Base-by-base conservation (phyloP, 2,113 vertebrate species). In the Actenoides hombroni region DNA sequence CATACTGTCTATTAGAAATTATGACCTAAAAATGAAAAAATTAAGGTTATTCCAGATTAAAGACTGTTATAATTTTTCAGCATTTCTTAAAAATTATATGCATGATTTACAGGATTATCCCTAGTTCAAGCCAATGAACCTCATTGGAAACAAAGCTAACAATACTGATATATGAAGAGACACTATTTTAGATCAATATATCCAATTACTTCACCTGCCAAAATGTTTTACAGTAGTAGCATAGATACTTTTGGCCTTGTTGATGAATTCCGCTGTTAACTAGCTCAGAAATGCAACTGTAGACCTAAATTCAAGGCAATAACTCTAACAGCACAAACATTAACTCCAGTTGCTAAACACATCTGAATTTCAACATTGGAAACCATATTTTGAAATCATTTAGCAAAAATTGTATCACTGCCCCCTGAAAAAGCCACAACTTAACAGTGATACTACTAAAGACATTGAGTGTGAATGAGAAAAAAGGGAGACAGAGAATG, bases 1-100 rank as follows among this genome's bases (percentile, higher is more conserved):
- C 90, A 96, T 94, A 94, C 78, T 95, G 56, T 80, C 70, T 70
- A 53, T 87, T 82, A 90, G 88, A 91, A 97, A 94, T 83, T 81
- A 48, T 67, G 35, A 87, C 68, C 57, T 85, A 85, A 78, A 86
- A 95, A 44, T 63, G 39, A 95, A 92, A 91, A 82, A 26, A 39
- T 63, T 95, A 81, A 80, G 67, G 68, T 89, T 95, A 93, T 60
- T 95, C 73, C 4, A n/a, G 73, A 89, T 92, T 81, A 73, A 83
- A 90, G 49, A 84, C 56, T 68, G 21, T 19, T 91, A 82, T 69
- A 6, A 60, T 40, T 77, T 84, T 83, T 91, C 87, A 78, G 63
- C 65, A 86, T 67, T 95, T 91, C 49, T 63, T 90, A 39, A 61
- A 64, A 92, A 49, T 92, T 48, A 24, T 37, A 25, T 31, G 29